These are phyloP conservation scores for Platycheirus albimanus DNA, from an alignment of 2,888 invertebrate species.

Conservation along the genomic window DNA sequence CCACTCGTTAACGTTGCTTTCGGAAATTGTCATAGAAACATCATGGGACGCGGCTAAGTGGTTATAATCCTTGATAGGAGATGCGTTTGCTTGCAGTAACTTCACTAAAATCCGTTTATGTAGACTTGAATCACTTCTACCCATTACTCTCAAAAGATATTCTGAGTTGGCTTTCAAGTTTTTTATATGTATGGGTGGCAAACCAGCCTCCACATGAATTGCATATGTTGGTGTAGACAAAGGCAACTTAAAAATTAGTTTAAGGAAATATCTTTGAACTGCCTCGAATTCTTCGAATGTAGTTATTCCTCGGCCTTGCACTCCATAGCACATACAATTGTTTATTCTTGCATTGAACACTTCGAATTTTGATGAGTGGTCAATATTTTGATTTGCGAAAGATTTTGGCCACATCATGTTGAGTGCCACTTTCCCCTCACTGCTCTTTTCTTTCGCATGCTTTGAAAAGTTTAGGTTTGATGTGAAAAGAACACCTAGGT, in stretches of 20 bases:
- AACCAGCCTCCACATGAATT: slow-evolving; percentile 8
- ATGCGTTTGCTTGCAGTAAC: background rate
- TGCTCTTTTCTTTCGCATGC: background rate
- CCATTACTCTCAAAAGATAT: background rate
- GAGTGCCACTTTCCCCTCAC: background rate
- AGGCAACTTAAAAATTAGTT: background rate
- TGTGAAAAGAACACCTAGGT: background rate
- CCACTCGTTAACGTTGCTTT: background rate
- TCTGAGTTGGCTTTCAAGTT: background rate
- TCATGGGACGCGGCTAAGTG: background rate
- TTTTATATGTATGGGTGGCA: background rate
- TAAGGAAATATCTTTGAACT: background rate
- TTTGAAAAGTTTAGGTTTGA: background rate
- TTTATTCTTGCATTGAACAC: slow-evolving; percentile 19
- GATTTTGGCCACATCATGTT: slow-evolving; percentile 4
- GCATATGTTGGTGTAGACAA: background rate
- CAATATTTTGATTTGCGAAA: slow-evolving; percentile 7
- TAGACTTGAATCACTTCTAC: background rate
- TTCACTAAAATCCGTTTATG: background rate
- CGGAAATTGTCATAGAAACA: background rate
- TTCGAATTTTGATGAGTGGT: slow-evolving; percentile 1
- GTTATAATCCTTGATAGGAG: background rate
- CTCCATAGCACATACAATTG: slow-evolving; percentile 16
- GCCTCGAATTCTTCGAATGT: background rate
- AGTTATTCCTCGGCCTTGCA: slow-evolving; percentile 1